Evolutionary conservation across 2,113 vertebrate genomes (phyloP).

Genomic region (Pterocles gutturalis): DNA sequence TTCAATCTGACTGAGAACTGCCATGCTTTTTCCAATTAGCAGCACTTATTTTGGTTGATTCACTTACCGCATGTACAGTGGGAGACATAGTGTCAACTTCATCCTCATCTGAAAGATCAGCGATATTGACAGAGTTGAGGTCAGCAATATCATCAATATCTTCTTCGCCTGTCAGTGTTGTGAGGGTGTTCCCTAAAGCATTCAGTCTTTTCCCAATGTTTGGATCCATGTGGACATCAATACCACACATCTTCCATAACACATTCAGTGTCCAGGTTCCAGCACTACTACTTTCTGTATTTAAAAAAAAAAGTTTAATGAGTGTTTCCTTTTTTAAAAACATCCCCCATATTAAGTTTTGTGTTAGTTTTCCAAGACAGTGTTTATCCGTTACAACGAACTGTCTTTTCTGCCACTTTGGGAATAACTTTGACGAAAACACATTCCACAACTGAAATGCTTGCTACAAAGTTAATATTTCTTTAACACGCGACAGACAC

Average conservation of each 20-base stretch:
- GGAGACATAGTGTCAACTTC: constrained; percentile 92
- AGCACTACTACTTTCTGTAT: constrained; percentile 94
- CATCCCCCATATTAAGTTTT: not conserved
- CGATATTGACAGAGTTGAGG: constrained; percentile 91
- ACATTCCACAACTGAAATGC: not conserved
- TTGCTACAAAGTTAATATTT: not conserved
- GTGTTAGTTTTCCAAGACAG: not conserved
- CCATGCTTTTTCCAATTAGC: not conserved
- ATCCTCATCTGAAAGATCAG: constrained; percentile 94
- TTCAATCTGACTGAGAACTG: not conserved
- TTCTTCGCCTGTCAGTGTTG: constrained; percentile 95
- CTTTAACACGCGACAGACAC: not conserved
- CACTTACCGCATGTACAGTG: constrained; percentile 88
- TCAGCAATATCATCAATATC: constrained; percentile 94
- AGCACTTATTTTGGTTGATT: not conserved
- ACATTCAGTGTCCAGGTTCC: constrained; percentile 98
- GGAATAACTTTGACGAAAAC: not conserved
- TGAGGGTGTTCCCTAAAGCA: constrained; percentile 94
- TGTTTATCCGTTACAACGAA: not conserved
- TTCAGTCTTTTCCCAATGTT: constrained; percentile 97
- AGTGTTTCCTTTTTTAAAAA: not conserved
- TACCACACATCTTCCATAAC: constrained; percentile 99
- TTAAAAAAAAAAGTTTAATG: not conserved
- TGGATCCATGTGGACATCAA: constrained; percentile 99
- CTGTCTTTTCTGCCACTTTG: not conserved